Evolutionary conservation across 2,888 invertebrate genomes (phyloP), one percentile per base, ranked within the genome.

Genomic region (Nomada fabriciana): DNA sequence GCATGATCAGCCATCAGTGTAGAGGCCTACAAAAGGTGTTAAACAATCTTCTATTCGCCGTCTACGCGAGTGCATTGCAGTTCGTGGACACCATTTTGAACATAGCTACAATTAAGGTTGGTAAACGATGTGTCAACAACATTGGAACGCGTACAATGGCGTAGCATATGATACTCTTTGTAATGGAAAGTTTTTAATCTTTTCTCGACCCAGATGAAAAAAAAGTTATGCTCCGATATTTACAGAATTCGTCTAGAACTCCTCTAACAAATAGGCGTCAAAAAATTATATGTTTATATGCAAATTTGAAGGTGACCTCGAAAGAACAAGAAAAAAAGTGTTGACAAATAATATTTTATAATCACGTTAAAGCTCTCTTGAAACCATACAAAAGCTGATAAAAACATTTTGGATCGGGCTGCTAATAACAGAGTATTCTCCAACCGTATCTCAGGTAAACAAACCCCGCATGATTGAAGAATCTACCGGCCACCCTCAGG

Each of bases 191-290:
- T n/a, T 42, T 36, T 60, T 60, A 9, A 36, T 25, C 20, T 60
- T 60, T 42, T 36, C 9, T 60, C 36, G 42, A 42, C n/a, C 9
- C n/a, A 61, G 42, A n/a, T 61, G n/a, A 61, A 61, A n/a, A 36
- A 42, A 42, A 42, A 61, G 2, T 1, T 36, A n/a, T 61, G 0
- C 42, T 20, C 36, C 42, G 42, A 61, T 61, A 42, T 61, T n/a
- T n/a, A 18, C 18, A 36, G 29, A 59, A 15, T 25, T 59, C 59
- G 36, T 59, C 15, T 59, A 15, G 15, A 29, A 2, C n/a, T 42
- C 20, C n/a, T n/a, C 10, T 20, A 11, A 42, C 5, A 29, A 7
- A 29, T 18, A 25, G 18, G 9, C 15, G 23, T 20, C n/a, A 23
- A 55, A 23, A n/a, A 55, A 20, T 55, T 47, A 47, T 43, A 10